A percentile compares a stretch with the other conserved stretches of the same genome.
phyloP scores from a whole-genome alignment of 2,113 vertebrate species.

The Solea senegalensis region DNA sequence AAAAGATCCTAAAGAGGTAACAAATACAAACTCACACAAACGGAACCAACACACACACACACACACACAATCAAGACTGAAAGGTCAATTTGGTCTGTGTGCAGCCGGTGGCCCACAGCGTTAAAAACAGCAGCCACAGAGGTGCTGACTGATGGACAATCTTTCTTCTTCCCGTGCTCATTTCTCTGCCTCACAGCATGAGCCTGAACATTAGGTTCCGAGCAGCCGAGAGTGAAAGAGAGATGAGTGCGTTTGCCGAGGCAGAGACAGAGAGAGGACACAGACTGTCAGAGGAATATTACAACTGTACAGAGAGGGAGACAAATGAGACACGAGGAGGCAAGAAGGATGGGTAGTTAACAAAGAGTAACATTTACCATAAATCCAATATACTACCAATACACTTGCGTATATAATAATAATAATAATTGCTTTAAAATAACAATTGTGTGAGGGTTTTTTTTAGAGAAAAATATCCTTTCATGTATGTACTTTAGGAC shows the following conservation, averaged over 20 bases:
- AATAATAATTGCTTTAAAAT: too few species aligned
- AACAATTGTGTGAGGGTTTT: too few species aligned
- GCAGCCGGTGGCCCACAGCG: slow-evolving; percentile 29
- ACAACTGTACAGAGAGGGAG: not conserved
- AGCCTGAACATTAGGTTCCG: slow-evolving; percentile 46
- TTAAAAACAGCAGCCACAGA: slow-evolving; percentile 44
- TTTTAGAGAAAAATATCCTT: too few species aligned
- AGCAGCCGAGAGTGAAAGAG: slow-evolving; percentile 33
- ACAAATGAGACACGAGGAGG: not conserved
- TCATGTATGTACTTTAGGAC: too few species aligned
- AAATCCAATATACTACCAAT: too few species aligned
- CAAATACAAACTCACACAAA: too few species aligned
- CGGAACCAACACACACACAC: slow-evolving; percentile 28
- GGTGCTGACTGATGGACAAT: slow-evolving; percentile 68
- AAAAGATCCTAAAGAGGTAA: too few species aligned
- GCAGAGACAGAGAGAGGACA: slow-evolving; percentile 20
- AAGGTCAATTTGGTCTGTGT: slow-evolving; percentile 65
- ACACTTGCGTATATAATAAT: too few species aligned
- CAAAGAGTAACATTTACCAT: not conserved
- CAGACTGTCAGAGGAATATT: slow-evolving; percentile 19
- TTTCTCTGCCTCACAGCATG: slow-evolving; percentile 54
- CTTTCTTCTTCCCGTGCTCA: slow-evolving; percentile 47
- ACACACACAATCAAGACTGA: slow-evolving; percentile 27
- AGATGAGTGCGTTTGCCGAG: slow-evolving; percentile 25
- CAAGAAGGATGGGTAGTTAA: not conserved